Evolutionary conservation across 2,888 invertebrate species (phyloP).

Genomic region (Odontothrips loti): DNA sequence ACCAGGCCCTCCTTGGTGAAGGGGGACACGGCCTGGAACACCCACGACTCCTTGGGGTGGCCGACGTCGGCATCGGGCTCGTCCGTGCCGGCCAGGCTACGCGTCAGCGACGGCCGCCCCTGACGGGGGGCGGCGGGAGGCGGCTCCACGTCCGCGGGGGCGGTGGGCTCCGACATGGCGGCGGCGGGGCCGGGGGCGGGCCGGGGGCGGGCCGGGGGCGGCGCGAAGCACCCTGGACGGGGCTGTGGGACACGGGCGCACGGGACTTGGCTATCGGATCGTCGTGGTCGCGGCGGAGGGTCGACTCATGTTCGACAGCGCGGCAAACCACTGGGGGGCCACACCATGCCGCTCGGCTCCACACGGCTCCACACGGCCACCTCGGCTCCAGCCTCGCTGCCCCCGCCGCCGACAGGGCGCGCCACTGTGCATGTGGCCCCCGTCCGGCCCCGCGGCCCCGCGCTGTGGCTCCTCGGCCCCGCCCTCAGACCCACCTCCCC

Average conservation of each 20-base stretch:
- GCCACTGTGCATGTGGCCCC: neutral
- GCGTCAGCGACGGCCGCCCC: slow-evolving; percentile 8
- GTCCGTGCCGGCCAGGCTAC: neutral
- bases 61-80: neutral
- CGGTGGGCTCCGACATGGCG: slow-evolving; percentile 36
- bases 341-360: neutral
- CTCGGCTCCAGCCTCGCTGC: neutral
- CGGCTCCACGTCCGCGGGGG: slow-evolving; percentile 48
- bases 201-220: neutral
- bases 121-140: neutral
- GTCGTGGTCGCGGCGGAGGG: neutral
- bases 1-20: slow-evolving; percentile 20
- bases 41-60: slow-evolving; percentile 7
- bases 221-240: neutral
- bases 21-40: slow-evolving; percentile 3
- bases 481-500: neutral
- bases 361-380: neutral
- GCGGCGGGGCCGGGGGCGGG: neutral
- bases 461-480: neutral
- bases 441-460: neutral
- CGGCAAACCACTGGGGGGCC: neutral
- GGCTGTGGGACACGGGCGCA: neutral
- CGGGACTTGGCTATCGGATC: neutral
- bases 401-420: neutral
- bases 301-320: slow-evolving; percentile 2